phyloP scores from a whole-genome alignment of 2,888 invertebrate species.

The Chromoteleia sp. region DNA sequence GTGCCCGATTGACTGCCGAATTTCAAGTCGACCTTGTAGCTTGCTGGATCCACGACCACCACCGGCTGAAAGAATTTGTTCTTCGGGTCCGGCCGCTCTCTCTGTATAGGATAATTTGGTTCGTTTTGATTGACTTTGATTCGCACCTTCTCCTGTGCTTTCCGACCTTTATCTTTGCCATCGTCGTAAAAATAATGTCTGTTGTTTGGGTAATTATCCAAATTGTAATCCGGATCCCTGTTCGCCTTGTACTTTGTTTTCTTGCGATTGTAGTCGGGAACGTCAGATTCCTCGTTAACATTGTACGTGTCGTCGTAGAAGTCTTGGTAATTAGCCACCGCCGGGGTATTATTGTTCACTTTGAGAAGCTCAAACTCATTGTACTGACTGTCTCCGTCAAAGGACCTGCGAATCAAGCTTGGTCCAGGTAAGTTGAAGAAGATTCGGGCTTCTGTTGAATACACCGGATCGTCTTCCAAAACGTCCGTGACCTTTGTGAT shows the following conservation, averaged over 20 bases:
- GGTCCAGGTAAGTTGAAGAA: constrained; percentile 75
- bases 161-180: constrained; percentile 41
- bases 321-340: constrained; percentile 80
- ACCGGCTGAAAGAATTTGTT: constrained; percentile 75
- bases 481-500: constrained; percentile 33
- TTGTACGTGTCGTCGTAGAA: constrained; percentile 77
- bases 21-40: constrained; percentile 74
- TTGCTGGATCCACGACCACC: constrained; percentile 75
- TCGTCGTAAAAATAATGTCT: constrained; percentile 42
- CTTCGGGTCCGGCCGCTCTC: constrained; percentile 25
- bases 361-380: constrained; percentile 82
- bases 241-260: constrained; percentile 24
- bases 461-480: constrained; percentile 76
- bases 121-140: constrained; percentile 14
- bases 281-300: constrained; percentile 47
- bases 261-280: constrained; percentile 33
- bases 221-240: constrained; percentile 16
- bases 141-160: constrained; percentile 15
- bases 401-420: constrained; percentile 77
- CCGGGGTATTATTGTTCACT: constrained; percentile 80
- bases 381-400: constrained; percentile 74
- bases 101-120: constrained; percentile 16
- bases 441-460: constrained; percentile 78
- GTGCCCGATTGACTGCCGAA: constrained; percentile 65
- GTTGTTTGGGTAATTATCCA: constrained; percentile 27